Evolutionary conservation across 1,140 invertebrate genomes (phyloP).

Genomic region (Neelides sp.): DNA sequence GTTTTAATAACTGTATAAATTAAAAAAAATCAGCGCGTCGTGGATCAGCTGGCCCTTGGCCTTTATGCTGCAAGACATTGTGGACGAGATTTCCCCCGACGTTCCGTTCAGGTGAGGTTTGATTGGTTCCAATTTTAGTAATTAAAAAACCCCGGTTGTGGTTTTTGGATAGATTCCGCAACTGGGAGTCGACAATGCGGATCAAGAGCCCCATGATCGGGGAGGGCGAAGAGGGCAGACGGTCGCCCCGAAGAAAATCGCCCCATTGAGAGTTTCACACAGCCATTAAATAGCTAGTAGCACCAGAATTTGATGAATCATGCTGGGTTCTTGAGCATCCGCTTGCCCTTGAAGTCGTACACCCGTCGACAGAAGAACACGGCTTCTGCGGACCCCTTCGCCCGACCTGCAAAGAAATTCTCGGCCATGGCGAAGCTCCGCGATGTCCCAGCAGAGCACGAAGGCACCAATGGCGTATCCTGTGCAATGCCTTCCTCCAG

Average conservation of each 20-base stretch:
- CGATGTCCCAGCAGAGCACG: conserved; percentile 25
- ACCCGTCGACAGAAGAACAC: conserved; percentile 87
- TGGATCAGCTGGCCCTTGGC: conserved; percentile 84
- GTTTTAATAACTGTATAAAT: no score
- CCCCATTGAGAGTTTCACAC: no score
- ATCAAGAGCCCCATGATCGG: no score
- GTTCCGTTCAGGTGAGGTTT: conserved; percentile 57
- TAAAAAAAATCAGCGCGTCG: conserved; percentile 50
- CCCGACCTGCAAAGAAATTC: conserved; percentile 46
- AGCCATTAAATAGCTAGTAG: no score
- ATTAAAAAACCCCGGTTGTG: not conserved
- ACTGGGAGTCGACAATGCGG: conserved; percentile 29
- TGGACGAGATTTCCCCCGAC: conserved; percentile 54
- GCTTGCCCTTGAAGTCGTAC: conserved; percentile 75
- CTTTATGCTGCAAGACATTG: conserved; percentile 65
- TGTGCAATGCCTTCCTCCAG: conserved; percentile 47
- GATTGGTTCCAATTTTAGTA: not conserved
- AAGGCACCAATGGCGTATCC: conserved; percentile 44
- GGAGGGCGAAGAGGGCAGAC: no score
- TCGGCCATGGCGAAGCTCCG: conserved; percentile 23
- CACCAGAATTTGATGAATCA: not conserved
- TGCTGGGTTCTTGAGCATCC: conserved; percentile 42
- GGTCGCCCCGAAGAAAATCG: no score
- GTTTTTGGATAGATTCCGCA: conserved; percentile 23
- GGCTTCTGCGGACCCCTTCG: conserved; percentile 64